phyloP scores from a whole-genome alignment of 2,888 invertebrate species.

The Polydrusus pterygomalis region DNA sequence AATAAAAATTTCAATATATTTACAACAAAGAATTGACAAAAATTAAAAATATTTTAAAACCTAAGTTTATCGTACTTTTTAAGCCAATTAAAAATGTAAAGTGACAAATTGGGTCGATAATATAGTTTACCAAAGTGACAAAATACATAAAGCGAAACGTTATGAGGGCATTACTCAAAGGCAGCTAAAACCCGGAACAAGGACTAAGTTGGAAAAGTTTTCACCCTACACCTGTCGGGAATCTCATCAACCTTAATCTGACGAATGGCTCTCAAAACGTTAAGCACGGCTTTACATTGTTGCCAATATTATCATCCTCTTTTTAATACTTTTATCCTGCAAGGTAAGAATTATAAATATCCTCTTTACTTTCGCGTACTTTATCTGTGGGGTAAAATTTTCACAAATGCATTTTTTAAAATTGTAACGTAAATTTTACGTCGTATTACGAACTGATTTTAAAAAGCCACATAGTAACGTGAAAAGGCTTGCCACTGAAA shows the following conservation, averaged over 20 bases:
- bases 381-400: background rate
- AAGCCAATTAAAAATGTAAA: background rate
- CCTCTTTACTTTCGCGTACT: background rate
- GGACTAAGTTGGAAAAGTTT: conserved; percentile 63
- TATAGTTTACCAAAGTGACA: conserved; percentile 30
- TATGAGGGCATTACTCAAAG: conserved; percentile 59
- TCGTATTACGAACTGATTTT: too few relatives aligned
- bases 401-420: background rate
- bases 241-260: conserved; percentile 64
- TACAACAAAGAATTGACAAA: too few relatives aligned
- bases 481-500: too few relatives aligned
- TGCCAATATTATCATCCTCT: conserved; percentile 27
- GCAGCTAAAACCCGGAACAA: conserved; percentile 61
- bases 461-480: too few relatives aligned
- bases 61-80: background rate
- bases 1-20: background rate
- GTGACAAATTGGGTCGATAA: conserved; percentile 8
- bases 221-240: conserved; percentile 62
- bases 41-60: background rate
- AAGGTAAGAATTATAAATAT: background rate
- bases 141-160: conserved; percentile 45
- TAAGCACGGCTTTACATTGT: conserved; percentile 29
- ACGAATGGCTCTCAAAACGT: conserved; percentile 62
- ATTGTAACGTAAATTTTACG: background rate
- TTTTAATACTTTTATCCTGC: background rate